These are phyloP conservation scores for Troilus luridus DNA, from an alignment of 2,888 invertebrate genomes.

Conservation along the genomic window DNA sequence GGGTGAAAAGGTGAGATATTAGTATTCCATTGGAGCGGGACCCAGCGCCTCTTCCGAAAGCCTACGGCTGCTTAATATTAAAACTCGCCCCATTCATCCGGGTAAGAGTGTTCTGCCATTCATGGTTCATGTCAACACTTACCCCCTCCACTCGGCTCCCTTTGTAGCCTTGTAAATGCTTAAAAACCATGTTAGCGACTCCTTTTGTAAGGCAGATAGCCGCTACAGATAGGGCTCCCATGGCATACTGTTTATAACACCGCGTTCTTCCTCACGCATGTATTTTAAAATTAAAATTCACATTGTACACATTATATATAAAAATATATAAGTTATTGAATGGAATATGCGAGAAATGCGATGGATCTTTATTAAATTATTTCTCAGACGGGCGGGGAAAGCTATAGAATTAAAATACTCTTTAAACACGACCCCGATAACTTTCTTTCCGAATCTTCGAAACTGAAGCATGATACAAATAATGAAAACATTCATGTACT, in stretches of 20 bases:
- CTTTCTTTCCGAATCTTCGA: too few species aligned
- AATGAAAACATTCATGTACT: too few species aligned
- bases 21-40: neutral
- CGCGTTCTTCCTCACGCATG: neutral
- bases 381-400: too few species aligned
- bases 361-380: too few species aligned
- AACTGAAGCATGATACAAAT: too few species aligned
- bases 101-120: constrained; percentile 1
- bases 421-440: too few species aligned
- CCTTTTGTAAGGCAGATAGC: neutral
- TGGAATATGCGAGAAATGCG: too few species aligned
- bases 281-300: neutral
- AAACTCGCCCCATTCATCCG: constrained; percentile 42
- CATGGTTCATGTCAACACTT: constrained; percentile 28
- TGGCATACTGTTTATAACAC: neutral
- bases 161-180: constrained; percentile 37
- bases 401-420: too few species aligned
- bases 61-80: constrained; percentile 34
- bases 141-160: neutral
- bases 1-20: neutral
- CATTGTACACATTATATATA: too few species aligned
- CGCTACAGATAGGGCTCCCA: neutral
- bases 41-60: neutral
- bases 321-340: too few species aligned
- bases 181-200: constrained; percentile 29